phyloP scores from a whole-genome alignment of 2,797 vertebrate genomes.

The Calcarius lapponicus region DNA sequence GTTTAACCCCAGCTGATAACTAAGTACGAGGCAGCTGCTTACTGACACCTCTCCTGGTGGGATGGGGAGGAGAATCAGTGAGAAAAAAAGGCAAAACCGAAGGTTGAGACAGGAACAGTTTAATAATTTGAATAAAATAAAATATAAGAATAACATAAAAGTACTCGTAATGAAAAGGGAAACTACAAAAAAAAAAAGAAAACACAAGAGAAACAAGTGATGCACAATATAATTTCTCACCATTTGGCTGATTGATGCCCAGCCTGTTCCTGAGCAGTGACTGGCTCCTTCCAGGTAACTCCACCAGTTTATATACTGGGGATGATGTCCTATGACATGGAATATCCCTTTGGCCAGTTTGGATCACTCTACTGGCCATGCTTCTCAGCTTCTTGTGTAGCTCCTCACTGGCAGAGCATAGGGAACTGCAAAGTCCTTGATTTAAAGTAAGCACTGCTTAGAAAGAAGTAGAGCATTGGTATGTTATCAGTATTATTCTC shows the following conservation, averaged over 20 bases:
- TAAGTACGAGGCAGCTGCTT: background rate
- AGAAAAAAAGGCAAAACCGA: background rate
- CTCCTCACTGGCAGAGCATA: background rate
- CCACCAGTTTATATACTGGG: background rate
- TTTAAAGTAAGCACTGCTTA: background rate
- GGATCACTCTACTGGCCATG: background rate
- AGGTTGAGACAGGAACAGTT: background rate
- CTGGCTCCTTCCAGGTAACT: background rate
- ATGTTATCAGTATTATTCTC: background rate
- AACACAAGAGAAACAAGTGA: background rate
- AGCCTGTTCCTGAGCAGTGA: background rate
- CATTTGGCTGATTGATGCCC: background rate
- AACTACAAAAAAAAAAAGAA: background rate
- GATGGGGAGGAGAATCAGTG: background rate
- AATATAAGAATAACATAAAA: background rate
- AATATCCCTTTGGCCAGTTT: background rate
- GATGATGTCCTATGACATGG: background rate
- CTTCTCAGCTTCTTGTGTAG: background rate
- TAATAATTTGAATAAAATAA: background rate
- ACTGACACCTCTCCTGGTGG: background rate
- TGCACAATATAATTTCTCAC: background rate
- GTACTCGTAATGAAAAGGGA: background rate
- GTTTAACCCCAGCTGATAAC: background rate
- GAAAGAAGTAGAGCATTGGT: background rate
- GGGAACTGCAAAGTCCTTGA: background rate